A percentile compares a stretch with the other conserved stretches of the same genome.
These are phyloP conservation scores for Seriola quinqueradiata DNA, from an alignment of 2,113 vertebrate genomes.

Conservation along the genomic window DNA sequence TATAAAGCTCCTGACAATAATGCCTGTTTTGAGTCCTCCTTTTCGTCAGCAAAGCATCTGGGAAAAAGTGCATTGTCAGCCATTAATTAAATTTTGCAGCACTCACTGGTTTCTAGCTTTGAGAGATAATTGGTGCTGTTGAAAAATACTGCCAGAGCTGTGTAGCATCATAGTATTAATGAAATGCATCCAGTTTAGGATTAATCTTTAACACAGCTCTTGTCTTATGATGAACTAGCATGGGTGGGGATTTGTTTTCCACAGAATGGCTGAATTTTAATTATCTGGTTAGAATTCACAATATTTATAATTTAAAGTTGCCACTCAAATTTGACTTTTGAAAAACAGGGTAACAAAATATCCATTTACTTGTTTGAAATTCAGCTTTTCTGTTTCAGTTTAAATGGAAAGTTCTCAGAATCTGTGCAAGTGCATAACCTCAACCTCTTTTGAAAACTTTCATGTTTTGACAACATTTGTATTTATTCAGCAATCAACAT, in stretches of 20 bases:
- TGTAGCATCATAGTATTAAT: not conserved
- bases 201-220: not conserved
- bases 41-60: not conserved
- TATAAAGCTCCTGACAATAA: not conserved
- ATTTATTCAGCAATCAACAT: not conserved
- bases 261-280: not conserved
- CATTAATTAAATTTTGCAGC: not conserved
- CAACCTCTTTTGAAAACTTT: not conserved
- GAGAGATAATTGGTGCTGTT: not conserved
- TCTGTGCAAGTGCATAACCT: not conserved
- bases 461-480: not conserved
- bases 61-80: not conserved
- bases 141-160: not conserved
- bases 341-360: not conserved
- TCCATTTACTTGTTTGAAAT: not conserved
- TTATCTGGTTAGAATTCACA: not conserved
- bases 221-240: not conserved
- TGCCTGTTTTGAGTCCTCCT: constrained; percentile 1
- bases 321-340: not conserved
- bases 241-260: not conserved
- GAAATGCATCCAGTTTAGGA: not conserved
- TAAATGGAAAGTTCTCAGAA: not conserved
- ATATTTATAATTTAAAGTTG: not conserved
- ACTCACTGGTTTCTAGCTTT: not conserved
- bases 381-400: not conserved